Conservation (phyloP, 2,888 invertebrate genomes). For the Allophyes oxyacanthae region DNA sequence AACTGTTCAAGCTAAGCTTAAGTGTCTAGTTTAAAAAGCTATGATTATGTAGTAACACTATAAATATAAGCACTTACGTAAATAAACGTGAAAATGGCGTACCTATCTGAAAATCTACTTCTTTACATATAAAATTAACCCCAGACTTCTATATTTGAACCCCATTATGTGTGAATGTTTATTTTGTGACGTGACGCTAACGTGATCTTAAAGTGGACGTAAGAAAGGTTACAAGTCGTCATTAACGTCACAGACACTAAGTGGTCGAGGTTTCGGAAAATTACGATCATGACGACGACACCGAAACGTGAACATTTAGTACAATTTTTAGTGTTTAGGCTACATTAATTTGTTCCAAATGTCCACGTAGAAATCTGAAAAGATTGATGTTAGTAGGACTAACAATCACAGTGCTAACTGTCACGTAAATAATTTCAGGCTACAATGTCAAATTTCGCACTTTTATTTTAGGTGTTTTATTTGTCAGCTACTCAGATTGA, state of each 20-base stretch:
- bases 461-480: neutral
- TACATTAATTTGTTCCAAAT: neutral
- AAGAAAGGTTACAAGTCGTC: constrained; percentile 52
- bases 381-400: too few relatives aligned
- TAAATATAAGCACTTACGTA: too few relatives aligned
- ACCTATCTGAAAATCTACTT: too few relatives aligned
- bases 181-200: constrained; percentile 52
- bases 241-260: constrained; percentile 54
- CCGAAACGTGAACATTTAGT: constrained; percentile 27
- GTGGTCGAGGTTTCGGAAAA: constrained; percentile 39
- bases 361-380: neutral
- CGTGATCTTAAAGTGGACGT: constrained; percentile 43
- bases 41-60: too few relatives aligned
- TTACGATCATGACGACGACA: constrained; percentile 41
- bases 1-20: too few relatives aligned
- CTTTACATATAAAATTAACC: neutral
- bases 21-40: too few relatives aligned
- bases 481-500: neutral
- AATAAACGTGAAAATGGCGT: too few relatives aligned
- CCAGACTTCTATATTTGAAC: constrained; percentile 26
- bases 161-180: constrained; percentile 48
- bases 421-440: too few relatives aligned
- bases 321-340: too few relatives aligned
- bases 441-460: too few relatives aligned
- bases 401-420: too few relatives aligned